Evolutionary conservation across 2,797 vertebrate genomes (phyloP).

Genomic region (Coluber constrictor): DNA sequence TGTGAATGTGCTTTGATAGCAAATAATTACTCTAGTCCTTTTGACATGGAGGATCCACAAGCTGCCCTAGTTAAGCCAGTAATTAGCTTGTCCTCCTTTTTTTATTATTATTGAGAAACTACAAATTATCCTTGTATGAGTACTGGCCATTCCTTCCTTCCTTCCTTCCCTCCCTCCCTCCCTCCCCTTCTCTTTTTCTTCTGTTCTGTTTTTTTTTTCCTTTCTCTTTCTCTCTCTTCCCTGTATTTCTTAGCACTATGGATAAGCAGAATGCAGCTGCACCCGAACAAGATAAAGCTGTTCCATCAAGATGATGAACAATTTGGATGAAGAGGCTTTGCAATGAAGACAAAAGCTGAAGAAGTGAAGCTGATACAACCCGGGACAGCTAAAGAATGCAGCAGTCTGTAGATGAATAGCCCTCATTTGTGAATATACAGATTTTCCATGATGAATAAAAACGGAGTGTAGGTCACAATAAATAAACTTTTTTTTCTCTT

Average conservation of each 20-base stretch:
- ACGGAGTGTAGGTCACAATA: constrained; percentile 80
- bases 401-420: constrained; percentile 83
- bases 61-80: constrained; percentile 98
- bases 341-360: constrained; percentile 86
- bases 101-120: constrained; percentile 86
- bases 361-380: constrained; percentile 79
- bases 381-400: constrained; percentile 87
- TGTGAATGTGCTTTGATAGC: constrained; percentile 98
- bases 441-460: constrained; percentile 83
- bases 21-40: constrained; percentile 98
- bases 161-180: constrained; percentile 21
- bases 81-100: constrained; percentile 94
- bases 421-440: constrained; percentile 92
- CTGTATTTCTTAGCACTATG: constrained; percentile 82
- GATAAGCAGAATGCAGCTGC: constrained; percentile 88
- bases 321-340: constrained; percentile 86
- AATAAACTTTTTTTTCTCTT: constrained; percentile 77
- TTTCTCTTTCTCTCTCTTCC: constrained; percentile 63
- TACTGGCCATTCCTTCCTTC: constrained; percentile 80
- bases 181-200: constrained; percentile 44
- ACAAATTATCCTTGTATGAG: constrained; percentile 95
- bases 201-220: constrained; percentile 27
- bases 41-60: constrained; percentile 96
- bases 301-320: constrained; percentile 91
- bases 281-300: constrained; percentile 87